phyloP scores from a whole-genome alignment of 2,797 vertebrate genomes.

The Tenualosa thibaudeaui region DNA sequence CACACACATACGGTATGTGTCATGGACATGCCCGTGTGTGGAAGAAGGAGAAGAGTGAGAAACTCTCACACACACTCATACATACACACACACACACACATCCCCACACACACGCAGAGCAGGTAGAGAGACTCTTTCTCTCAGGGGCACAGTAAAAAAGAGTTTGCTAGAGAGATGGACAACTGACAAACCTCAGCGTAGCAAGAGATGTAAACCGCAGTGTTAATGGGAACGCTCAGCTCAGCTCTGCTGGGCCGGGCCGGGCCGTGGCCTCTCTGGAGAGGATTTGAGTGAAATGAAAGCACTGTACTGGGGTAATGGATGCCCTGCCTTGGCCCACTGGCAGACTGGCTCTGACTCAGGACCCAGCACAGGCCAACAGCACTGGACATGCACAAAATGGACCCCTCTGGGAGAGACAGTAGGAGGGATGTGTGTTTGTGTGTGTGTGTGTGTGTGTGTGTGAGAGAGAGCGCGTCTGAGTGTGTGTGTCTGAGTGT shows the following conservation, averaged over 20 bases:
- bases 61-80: neutral
- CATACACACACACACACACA: neutral
- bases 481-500: conserved; percentile 27
- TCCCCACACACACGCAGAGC: conserved; percentile 7
- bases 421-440: neutral
- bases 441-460: conserved; percentile 26
- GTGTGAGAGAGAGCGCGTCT: conserved; percentile 30
- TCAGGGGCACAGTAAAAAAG: conserved; percentile 23
- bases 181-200: conserved; percentile 16
- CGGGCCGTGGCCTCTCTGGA: neutral
- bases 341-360: conserved; percentile 42
- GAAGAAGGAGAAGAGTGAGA: conserved; percentile 17
- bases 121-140: neutral
- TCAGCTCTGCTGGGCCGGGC: neutral
- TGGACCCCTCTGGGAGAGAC: conserved; percentile 46
- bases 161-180: neutral
- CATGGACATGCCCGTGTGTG: neutral
- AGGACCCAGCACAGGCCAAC: conserved; percentile 33
- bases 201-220: neutral
- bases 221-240: conserved; percentile 18
- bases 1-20: neutral
- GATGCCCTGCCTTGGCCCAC: conserved; percentile 35
- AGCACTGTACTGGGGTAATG: conserved; percentile 32
- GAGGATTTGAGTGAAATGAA: conserved; percentile 27
- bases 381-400: conserved; percentile 54